These are phyloP conservation scores for Dysmachus trigonus DNA, from an alignment of 2,888 invertebrate species.

Conservation along the genomic window DNA sequence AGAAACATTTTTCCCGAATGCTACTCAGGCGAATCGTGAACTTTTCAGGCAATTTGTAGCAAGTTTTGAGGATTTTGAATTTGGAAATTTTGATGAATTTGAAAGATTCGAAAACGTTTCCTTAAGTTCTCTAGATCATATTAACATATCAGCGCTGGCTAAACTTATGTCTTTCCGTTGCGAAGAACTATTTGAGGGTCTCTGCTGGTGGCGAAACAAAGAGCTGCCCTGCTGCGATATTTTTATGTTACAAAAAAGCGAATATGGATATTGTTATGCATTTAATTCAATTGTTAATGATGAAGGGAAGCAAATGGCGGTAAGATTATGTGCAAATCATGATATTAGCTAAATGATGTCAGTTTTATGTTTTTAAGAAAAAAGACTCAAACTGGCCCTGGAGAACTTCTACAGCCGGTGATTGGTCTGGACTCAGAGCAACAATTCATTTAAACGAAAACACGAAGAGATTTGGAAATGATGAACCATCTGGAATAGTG, in stretches of 20 bases:
- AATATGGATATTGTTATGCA: constrained; percentile 64
- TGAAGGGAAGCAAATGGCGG: constrained; percentile 47
- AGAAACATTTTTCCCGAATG: constrained; percentile 54
- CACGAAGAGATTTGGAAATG: background rate
- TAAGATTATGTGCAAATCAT: constrained; percentile 54
- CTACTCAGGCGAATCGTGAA: constrained; percentile 52
- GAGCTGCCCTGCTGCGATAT: constrained; percentile 63
- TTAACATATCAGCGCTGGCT: constrained; percentile 56
- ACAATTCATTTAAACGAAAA: background rate
- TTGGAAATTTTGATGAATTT: constrained; percentile 59
- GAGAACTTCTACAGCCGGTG: constrained; percentile 51
- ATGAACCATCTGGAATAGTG: constrained; percentile 44
- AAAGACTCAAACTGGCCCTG: constrained; percentile 48
- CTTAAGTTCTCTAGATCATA: constrained; percentile 53
- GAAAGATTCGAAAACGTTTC: constrained; percentile 44
- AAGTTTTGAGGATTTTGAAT: constrained; percentile 57
- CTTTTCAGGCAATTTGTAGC: constrained; percentile 55
- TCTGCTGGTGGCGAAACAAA: constrained; percentile 63
- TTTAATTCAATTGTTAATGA: constrained; percentile 64
- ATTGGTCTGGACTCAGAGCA: constrained; percentile 51
- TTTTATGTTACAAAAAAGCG: constrained; percentile 64
- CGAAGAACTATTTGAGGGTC: constrained; percentile 58
- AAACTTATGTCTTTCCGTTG: constrained; percentile 56
- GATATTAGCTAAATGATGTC: constrained; percentile 53
- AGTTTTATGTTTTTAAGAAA: background rate